phyloP scores from a whole-genome alignment of 2,797 vertebrate genomes.

The Hypotaenidia philippensis region DNA sequence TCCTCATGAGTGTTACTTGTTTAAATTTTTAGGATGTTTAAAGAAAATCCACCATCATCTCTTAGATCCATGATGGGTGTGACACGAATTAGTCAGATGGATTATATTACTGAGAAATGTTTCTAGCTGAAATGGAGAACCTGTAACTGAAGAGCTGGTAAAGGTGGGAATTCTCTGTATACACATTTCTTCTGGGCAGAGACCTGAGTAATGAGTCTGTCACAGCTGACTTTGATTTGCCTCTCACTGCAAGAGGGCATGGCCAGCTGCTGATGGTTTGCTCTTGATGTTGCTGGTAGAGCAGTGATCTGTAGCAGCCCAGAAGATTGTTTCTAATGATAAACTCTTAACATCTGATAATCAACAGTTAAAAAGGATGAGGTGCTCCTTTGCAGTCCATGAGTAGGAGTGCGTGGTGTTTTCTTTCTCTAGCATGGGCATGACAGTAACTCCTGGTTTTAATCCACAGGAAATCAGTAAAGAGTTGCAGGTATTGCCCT shows the following conservation, averaged over 20 bases:
- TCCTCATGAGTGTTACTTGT: not conserved
- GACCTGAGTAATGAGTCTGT: not conserved
- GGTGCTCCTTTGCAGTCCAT: not conserved
- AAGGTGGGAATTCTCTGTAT: not conserved
- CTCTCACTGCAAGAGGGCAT: fast-evolving
- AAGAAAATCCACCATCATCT: not conserved
- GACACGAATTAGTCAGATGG: not conserved
- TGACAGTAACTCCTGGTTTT: not conserved
- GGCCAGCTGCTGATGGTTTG: not conserved
- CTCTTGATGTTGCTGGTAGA: not conserved
- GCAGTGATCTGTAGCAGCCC: not conserved
- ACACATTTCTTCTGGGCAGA: not conserved
- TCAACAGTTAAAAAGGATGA: not conserved
- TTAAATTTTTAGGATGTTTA: not conserved
- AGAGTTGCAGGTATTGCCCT: not conserved
- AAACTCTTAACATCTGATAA: not conserved
- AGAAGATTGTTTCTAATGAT: not conserved
- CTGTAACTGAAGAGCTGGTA: not conserved
- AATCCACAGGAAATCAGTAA: not conserved
- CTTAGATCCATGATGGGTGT: not conserved
- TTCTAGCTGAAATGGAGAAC: not conserved
- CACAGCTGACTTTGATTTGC: not conserved
- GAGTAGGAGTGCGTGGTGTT: not conserved
- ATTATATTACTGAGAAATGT: not conserved
- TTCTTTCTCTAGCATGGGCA: not conserved